Evolutionary conservation across 2,888 invertebrate species (phyloP), one percentile per base, ranked within the genome.

Genomic region (Hemistola chrysoprasaria): DNA sequence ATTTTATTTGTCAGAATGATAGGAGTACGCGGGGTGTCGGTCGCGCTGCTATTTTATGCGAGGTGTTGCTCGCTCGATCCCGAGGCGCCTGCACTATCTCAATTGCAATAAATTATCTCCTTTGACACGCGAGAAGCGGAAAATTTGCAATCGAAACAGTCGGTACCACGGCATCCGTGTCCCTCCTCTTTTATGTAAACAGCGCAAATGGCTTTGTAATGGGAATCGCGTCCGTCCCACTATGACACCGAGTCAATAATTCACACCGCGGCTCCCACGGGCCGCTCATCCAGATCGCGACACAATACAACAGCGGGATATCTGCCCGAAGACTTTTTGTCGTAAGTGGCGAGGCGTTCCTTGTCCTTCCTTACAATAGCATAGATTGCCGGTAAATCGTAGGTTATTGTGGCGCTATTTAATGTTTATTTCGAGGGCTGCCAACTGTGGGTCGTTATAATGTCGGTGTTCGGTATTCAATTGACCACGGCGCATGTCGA

Each of bases 301-400:
- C 59, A 87, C 84, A 88, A 88, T 78, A 70, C 83, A 66, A 60
- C 86, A 83, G 86, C 86, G 83, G 86, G 86, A 73, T 72, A 81
- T 75, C 77, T 65, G 72, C 72, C 74, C 74, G 76, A 75, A 65
- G 78, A 82, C 83, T 87, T 86, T 84, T 87, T 87, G 81, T 83
- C 71, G 73, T 77, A 77, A 84, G 86, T 80, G 79, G 79, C 67
- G 67, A 85, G 87, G 83, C 83, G 84, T 84, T 79, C 70, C 80
- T 77, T 77, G 76, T 75, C 68, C 70, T 71, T 60, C 52, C 60
- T 65, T 71, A 84, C 79, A 86, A 85, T 80, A 79, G 77, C 82
- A 81, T 77, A 86, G 85, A 87, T 88, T 83, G 87, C 79, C 86
- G 84, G 85, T 85, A 85, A 87, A 87, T 87, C 74, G 80, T 72